Percentiles rank a stretch among this genome's conserved stretches.
These are phyloP conservation scores for Toxotes jaculatrix DNA, from an alignment of 2,113 vertebrate genomes.

Conservation along the genomic window DNA sequence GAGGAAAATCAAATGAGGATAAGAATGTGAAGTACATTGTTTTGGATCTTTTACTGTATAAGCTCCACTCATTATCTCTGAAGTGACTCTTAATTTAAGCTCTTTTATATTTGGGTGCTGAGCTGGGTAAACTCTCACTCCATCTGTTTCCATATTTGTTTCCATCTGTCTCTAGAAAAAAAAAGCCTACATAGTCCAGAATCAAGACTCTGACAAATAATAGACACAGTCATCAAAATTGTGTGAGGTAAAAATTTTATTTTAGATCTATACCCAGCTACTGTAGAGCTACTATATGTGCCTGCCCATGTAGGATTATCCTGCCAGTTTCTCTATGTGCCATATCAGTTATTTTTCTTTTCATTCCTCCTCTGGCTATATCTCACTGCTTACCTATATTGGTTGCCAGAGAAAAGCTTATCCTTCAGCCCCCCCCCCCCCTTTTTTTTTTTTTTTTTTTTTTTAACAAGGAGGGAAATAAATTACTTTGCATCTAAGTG, in stretches of 20 bases:
- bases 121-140: background rate
- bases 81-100: constrained; percentile 15
- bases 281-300: background rate
- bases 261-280: constrained; percentile 4
- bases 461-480: constrained; percentile 29
- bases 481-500: constrained; percentile 40
- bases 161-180: constrained; percentile 14
- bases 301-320: background rate
- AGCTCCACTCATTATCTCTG: constrained; percentile 16
- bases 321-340: constrained; percentile 8
- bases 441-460: constrained; percentile 11
- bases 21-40: background rate
- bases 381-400: constrained; percentile 15
- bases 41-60: background rate
- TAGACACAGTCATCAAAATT: background rate
- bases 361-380: constrained; percentile 18
- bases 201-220: background rate
- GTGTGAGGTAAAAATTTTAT: background rate
- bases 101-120: background rate
- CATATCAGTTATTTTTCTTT: constrained; percentile 29
- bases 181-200: background rate
- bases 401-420: constrained; percentile 36
- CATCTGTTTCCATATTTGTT: constrained; percentile 25
- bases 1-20: constrained; percentile 14
- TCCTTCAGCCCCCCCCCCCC: background rate